Evolutionary conservation across 2,797 vertebrate species (phyloP), one percentile per base, ranked within the genome.

Genomic region (Tolypeutes matacus): DNA sequence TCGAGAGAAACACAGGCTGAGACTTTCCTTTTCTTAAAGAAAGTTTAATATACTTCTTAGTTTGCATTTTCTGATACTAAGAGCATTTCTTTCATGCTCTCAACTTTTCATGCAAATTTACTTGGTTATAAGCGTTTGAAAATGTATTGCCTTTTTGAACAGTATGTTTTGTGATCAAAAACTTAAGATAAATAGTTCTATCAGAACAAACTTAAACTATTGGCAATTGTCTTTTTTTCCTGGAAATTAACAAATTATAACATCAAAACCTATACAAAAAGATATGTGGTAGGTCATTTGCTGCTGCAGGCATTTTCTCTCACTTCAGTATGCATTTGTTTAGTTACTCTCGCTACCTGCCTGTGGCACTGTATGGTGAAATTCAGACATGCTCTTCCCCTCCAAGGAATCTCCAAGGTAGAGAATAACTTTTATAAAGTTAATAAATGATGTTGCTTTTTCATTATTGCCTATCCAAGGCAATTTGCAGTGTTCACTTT

Each of bases 301-400:
- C 97, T 97, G 98, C 99, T 99, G 97, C 98, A 98, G 99, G 99
- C 99, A 58, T 98, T 99, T 97, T 98, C 83, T 97, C 97, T 99
- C 98, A 99, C 99, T 98, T 96, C 98, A 98, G 98, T 98, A 99
- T 98, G 97, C 98, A 98, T 98, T 99, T 99, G 98, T 99, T 99
- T 99, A 99, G 98, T 99, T 99, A 99, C 98, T 98, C 98, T 99
- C 98, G 97, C 98, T 99, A 98, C 98, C 97, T 98, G 98, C 99
- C 99, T 98, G 97, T 98, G 99, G 99, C 99, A 97, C 86, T 98
- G 97, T 98, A 64, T 98, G 98, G 98, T 99, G 98, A 98, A 98
- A 99, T 99, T 99, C 98, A 98, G 98, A 98, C 98, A 97, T 98
- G 98, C 98, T 98, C 98, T 99, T 98, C 98, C 97, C 94, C 98